Percentiles rank a stretch among this genome's conserved stretches.
phyloP scores from a whole-genome alignment of 2,888 invertebrate species.

The Ophioninae sp. region DNA sequence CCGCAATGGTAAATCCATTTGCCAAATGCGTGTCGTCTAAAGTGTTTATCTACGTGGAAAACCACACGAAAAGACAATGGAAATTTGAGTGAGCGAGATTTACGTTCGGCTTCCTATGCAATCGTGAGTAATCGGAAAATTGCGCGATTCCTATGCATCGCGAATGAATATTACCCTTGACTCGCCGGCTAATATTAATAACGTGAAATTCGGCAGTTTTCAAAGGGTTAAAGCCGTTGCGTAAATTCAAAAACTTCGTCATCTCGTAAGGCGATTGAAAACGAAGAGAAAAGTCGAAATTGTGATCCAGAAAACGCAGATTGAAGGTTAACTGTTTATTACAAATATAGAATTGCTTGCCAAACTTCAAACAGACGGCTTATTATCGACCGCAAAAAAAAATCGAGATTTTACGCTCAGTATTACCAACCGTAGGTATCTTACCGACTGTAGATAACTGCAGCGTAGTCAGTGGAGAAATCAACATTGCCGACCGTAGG shows the following conservation, averaged over 20 bases:
- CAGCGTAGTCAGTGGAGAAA: neutral
- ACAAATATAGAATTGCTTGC: no score
- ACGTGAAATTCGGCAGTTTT: neutral
- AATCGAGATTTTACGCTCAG: no score
- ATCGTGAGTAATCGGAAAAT: constrained; percentile 41
- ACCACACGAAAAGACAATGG: constrained; percentile 11
- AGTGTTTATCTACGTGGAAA: neutral
- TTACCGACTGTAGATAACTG: neutral
- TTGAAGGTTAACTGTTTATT: no score
- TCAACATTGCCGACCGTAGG: neutral
- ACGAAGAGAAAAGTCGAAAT: no score
- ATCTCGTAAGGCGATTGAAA: no score
- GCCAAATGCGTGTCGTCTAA: constrained; percentile 20
- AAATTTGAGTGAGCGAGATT: constrained; percentile 20
- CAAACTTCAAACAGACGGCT: no score
- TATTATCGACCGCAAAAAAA: neutral
- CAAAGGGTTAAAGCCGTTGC: neutral
- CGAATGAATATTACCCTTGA: constrained; percentile 43
- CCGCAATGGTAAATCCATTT: constrained; percentile 43
- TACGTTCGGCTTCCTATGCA: neutral
- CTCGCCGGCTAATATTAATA: constrained; percentile 39
- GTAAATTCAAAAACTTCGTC: no score
- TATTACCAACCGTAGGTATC: neutral
- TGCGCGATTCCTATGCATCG: constrained; percentile 12
- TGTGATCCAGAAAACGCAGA: no score